These are phyloP conservation scores for Hoplodrina blanda DNA, from an alignment of 2,888 invertebrate species.

Conservation along the genomic window DNA sequence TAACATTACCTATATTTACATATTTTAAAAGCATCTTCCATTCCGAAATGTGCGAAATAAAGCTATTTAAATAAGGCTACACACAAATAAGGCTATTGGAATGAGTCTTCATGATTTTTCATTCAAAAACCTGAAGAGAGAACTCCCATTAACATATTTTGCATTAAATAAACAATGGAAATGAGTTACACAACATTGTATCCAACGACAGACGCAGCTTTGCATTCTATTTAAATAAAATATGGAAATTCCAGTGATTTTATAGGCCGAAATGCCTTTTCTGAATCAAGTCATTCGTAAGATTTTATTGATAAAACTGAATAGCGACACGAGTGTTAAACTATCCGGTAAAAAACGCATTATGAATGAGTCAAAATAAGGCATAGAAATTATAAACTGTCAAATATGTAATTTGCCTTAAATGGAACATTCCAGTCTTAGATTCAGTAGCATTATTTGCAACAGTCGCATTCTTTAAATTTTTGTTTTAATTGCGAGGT, in stretches of 20 bases:
- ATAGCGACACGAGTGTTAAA: not conserved
- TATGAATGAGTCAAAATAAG: not conserved
- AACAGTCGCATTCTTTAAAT: slow-evolving; percentile 60
- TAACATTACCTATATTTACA: not conserved
- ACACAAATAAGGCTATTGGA: slow-evolving; percentile 14
- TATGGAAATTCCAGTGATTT: slow-evolving; percentile 2
- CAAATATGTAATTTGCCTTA: not conserved
- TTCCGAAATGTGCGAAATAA: slow-evolving; percentile 27
- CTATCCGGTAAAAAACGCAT: too few species aligned
- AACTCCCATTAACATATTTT: not conserved
- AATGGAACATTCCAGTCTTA: slow-evolving; percentile 24
- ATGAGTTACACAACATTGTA: not conserved
- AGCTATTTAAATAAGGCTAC: not conserved
- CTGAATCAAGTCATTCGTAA: not conserved
- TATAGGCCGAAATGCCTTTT: slow-evolving; percentile 2
- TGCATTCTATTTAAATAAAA: slow-evolving; percentile 10
- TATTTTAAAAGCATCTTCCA: slow-evolving; percentile 30
- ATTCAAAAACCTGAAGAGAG: not conserved
- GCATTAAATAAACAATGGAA: slow-evolving; percentile 18
- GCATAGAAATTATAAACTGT: not conserved
- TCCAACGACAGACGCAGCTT: not conserved
- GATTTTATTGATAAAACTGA: not conserved
- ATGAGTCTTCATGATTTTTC: not conserved
- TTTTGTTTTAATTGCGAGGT: slow-evolving; percentile 53
- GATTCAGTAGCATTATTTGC: slow-evolving; percentile 57